Evolutionary conservation across 2,113 vertebrate species (phyloP), one percentile per base, ranked within the genome.

Genomic region (Mesitornis unicolor): DNA sequence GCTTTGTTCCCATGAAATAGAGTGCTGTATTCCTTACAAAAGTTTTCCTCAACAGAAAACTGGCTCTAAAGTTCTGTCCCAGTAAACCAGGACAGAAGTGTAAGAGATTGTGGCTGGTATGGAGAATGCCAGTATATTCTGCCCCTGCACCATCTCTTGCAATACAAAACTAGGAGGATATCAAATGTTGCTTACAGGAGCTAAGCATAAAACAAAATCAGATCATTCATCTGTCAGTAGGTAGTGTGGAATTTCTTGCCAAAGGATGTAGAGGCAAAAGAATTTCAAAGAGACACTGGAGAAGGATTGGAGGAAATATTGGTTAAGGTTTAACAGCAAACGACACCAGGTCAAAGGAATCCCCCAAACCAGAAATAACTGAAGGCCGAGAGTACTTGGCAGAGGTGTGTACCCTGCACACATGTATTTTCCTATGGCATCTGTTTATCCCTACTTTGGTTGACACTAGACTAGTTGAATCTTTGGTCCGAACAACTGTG

Each of bases 111-210:
- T 19, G 79, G 36, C 8, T 73, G 31, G 20, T 13, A 2, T 9
- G 25, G 61, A 24, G 29, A 47, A 14, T 7, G 0, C 16, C 26
- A 2, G 3, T 18, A 4, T 4, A 9, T 36, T 29, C 29, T 29
- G 20, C 26, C 19, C 36, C 26, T 10, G 1, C 16, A 2, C 43
- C 5, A 1, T 7, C 18, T 59, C 24, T 8, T 54, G 74, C 43
- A 13, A 5, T 45, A n/a, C 9, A 21, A 33, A 33, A 9, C 60
- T 5, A 6, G 16, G 10, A 11, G 17, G 12, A 6, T 36, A 18
- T 36, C 43, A 21, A 64, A 24, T 28, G 3, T 13, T 51, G 19
- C 59, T 25, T 36, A 1, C 14, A 38, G 77, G 38, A 84, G 59
- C 26, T 40, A 21, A 89, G 40, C 33, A 48, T 29, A 3, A 43